Conservation (phyloP, 1,140 invertebrate species). For the Pseudomyrmex concolor region DNA sequence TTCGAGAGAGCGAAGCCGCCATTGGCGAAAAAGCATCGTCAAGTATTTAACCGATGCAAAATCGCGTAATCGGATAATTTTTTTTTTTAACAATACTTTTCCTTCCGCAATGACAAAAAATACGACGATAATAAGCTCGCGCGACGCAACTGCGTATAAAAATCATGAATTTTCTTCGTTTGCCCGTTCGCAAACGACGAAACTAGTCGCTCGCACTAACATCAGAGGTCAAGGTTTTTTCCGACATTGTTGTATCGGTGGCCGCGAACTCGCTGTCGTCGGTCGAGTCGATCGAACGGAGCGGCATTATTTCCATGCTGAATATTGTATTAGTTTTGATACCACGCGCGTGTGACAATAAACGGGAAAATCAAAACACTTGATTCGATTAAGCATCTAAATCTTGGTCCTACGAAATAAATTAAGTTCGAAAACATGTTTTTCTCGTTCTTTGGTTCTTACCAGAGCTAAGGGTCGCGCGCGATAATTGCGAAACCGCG, state of each 20-base stretch:
- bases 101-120: no score
- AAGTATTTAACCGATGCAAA: constrained; percentile 6
- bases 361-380: constrained; percentile 19
- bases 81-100: background rate
- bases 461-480: background rate
- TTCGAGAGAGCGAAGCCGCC: constrained; percentile 17
- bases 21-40: constrained; percentile 31
- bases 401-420: background rate
- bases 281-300: constrained; percentile 4
- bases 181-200: background rate
- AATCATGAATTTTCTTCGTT: background rate
- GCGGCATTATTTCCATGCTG: constrained; percentile 25
- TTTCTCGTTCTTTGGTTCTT: background rate
- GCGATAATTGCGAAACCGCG: constrained; percentile 11
- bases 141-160: background rate
- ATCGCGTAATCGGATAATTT: constrained; percentile 9
- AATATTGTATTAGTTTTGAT: constrained; percentile 37
- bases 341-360: constrained; percentile 2
- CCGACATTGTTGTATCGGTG: constrained; percentile 15
- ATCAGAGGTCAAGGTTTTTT: constrained; percentile 24
- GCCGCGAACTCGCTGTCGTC: background rate
- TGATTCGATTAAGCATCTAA: constrained; percentile 43
- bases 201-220: constrained; percentile 4
- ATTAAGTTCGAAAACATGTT: constrained; percentile 11
- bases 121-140: no score